Base-by-base conservation (phyloP, 2,797 vertebrate species). In the Cynodonichthys magdalenae region DNA sequence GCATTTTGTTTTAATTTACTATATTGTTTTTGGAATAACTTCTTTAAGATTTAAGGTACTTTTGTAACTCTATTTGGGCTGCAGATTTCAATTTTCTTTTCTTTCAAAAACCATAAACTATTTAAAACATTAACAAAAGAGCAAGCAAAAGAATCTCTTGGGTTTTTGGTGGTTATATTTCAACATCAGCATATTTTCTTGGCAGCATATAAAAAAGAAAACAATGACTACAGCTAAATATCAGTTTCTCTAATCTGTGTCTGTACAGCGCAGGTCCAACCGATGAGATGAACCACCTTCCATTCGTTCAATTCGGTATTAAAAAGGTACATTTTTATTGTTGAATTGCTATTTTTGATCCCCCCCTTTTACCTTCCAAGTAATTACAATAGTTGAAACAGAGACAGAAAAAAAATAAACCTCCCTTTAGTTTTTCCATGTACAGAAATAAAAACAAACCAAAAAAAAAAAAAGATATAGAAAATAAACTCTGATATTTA, bases 101-200 rank as follows among this genome's bases (percentile, higher is more conserved):
- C 45, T 61, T 12, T 12, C 11, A 12, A 39, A 39, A 39, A 39
- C 11, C 36, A 39, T 11, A 39, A 39, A 48, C 19, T 8, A 18
- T 45, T 50, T 6, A 63, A 62, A 53, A 2, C 11, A 50, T 69
- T 19, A 59, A 65, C 27, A 66, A 73, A 53, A 83, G 81, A 89
- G 76, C 66, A 86, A 86, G 71, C 79, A 83, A 70, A 78, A 83
- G 71, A 83, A 74, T 80, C 72, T 75, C 82, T 85, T 90, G 86
- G 81, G 88, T 93, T 77, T 93, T 77, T 86, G 81, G 90, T 87
- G 85, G 86, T 92, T 94, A 94, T 94, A 94, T 93, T 94, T 94
- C 76, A 94, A 90, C 89, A 93, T 92, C 87, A 88, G 89, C 85
- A 90, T 89, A 83, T 89, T 92, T 92, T 93, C 91, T 89, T 91